Base-by-base conservation (phyloP, 2,113 vertebrate species). In the Tretioscincus oriximinensis region DNA sequence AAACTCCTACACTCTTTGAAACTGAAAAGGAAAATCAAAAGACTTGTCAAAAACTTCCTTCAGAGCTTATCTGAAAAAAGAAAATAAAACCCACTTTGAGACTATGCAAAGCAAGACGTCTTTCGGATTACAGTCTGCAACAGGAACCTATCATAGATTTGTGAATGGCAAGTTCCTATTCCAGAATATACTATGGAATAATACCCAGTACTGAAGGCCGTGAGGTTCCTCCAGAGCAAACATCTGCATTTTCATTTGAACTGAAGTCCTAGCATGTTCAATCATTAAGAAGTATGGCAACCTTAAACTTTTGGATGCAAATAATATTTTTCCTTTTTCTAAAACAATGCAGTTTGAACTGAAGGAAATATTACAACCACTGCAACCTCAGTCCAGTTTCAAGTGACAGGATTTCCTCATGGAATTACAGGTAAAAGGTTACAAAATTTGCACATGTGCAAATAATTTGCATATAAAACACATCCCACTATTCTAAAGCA, bases 1-100 rank as follows among this genome's bases (percentile, higher is more conserved):
- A 45, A 28, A 63, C 54, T 63, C 28, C 73, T 63, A 82, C n/a
- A 29, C n/a, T 63, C 54, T 61, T 47, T n/a, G 80, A 81, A 28
- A 54, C 51, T 61, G 35, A 31, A n/a, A 75, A 80, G 28, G 63
- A 22, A 67, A 76, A 60, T 26, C 35, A 24, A 76, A 82, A 76
- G 35, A 74, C 24, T 20, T 69, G 74, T 7, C 35, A 61, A 20
- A 2, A 9, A 67, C 9, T 67, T 67, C 31, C 31, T 74, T 63
- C 12, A 10, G 28, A 10, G 69, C 9, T 76, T 24, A 45, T 63
- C 18, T 79, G 41, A 75, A 29, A 76, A 16, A 35, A 31, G 35
- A 41, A 41, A 41, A 41, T 4, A 41, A 41, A 41, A 41, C 35
- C 2, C 35, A n/a, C n/a, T n/a, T n/a, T 5, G 35, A 41, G 35